Conservation (phyloP, 2,113 vertebrate species). For the Paratilapia polleni region DNA sequence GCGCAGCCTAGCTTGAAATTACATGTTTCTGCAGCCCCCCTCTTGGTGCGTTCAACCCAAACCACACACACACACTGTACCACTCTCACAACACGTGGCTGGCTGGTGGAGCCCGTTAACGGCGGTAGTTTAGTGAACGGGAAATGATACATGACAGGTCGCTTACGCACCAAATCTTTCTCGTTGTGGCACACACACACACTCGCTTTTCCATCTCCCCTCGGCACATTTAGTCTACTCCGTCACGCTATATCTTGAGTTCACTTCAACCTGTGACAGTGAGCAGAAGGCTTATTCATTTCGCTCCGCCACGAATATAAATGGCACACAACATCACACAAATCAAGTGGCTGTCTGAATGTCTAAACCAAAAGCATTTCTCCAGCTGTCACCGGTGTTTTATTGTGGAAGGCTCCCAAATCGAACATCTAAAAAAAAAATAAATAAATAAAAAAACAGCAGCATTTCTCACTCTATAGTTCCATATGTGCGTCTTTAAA, state of each 20-base stretch:
- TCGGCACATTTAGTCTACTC: constrained; percentile 50
- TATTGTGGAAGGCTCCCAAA: constrained; percentile 18
- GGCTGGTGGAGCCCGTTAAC: constrained; percentile 40
- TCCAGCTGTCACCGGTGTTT: constrained; percentile 17
- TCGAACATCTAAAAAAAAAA: neutral
- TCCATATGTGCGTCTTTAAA: neutral
- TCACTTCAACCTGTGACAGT: constrained; percentile 62
- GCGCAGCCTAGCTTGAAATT: constrained; percentile 71
- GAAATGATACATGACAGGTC: constrained; percentile 65
- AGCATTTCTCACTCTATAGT: neutral
- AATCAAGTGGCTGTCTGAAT: constrained; percentile 31
- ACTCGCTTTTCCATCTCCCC: constrained; percentile 40
- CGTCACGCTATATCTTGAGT: constrained; percentile 61
- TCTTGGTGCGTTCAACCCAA: constrained; percentile 30
- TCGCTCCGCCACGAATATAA: constrained; percentile 36
- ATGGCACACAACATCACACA: constrained; percentile 42
- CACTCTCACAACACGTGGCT: constrained; percentile 45
- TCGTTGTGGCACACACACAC: neutral
- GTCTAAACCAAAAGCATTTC: neutral
- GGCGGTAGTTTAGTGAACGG: constrained; percentile 56
- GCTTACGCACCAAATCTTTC: constrained; percentile 51
- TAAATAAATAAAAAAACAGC: neutral
- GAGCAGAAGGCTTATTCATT: constrained; percentile 47
- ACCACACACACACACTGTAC: neutral
- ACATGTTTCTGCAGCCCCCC: constrained; percentile 40